A percentile compares a stretch with the other conserved stretches of the same genome.
These are phyloP conservation scores for Oreochromis grahami DNA, from an alignment of 2,797 vertebrate species.

Conservation along the genomic window DNA sequence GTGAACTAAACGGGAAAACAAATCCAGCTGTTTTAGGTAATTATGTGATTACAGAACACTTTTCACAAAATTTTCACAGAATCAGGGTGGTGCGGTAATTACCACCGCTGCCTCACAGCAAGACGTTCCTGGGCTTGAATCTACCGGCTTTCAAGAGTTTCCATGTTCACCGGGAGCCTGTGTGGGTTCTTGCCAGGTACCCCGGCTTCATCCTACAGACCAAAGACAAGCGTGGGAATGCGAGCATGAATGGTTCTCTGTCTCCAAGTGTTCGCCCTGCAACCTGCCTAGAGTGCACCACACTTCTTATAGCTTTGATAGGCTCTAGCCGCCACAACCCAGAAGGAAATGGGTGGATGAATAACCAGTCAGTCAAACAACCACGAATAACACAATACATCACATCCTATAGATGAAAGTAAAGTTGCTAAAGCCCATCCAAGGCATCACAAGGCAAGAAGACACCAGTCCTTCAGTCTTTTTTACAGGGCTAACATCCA, in stretches of 20 bases:
- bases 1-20: neutral
- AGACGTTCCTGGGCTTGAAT: neutral
- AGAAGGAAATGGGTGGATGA: neutral
- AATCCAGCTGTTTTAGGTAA: neutral
- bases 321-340: neutral
- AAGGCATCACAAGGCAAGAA: neutral
- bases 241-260: neutral
- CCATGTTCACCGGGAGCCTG: neutral
- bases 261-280: neutral
- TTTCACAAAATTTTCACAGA: neutral
- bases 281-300: neutral
- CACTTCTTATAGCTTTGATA: neutral
- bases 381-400: neutral
- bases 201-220: fast-evolving
- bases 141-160: neutral
- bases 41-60: neutral
- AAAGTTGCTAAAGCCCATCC: fast-evolving
- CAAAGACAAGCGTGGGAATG: neutral
- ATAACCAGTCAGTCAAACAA: neutral
- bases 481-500: neutral
- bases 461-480: neutral
- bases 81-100: fast-evolving
- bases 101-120: neutral
- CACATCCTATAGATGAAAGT: neutral
- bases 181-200: neutral